Base-by-base conservation (phyloP, 2,113 vertebrate species). In the Acrocephalus kingi region DNA sequence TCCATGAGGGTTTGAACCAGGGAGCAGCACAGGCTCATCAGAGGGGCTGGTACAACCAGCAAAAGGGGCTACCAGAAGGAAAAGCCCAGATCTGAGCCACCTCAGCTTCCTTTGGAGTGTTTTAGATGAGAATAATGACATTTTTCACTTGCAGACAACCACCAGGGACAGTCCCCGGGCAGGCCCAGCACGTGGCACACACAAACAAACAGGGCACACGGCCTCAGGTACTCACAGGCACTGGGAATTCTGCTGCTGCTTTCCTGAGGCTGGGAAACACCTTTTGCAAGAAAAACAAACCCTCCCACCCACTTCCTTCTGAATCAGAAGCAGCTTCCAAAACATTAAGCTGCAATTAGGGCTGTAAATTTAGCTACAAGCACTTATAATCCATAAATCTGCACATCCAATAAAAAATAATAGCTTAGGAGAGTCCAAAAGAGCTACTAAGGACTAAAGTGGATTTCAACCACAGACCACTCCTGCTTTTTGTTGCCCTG, bases 321-420 rank as follows among this genome's bases (percentile, higher is more conserved):
- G 68, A 73, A 94, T 54, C 41, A 84, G 49, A 73, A 96, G 88
- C 85, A 67, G 49, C 43, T 94, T 84, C 75, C 49, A 77, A 82
- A 90, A 79, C 62, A 89, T 81, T 86, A 93, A 77, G 35, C 55
- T 79, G 73, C 79, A 94, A 96, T 96, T 94, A 96, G 46, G 83
- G 88, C 69, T 68, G 76, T 75, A 89, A 86, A 93, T 93, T 89
- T 68, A 72, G 80, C 92, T 83, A 72, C 59, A 63, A 89, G 77
- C 62, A 46, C 63, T 80, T 67, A 72, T 45, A 92, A 96, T 69
- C 49, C 72, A 90, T 91, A 95, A 96, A 81, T 77, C 72, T 95
- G 85, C 85, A 87, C 48, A 79, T 89, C 87, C 86, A 94, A 88
- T 91, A 92, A 92, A 97, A 97, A 80, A 72, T 89, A 97, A 93